Conservation (phyloP, 1,140 invertebrate genomes). For the Scaptomyza hsui region DNA sequence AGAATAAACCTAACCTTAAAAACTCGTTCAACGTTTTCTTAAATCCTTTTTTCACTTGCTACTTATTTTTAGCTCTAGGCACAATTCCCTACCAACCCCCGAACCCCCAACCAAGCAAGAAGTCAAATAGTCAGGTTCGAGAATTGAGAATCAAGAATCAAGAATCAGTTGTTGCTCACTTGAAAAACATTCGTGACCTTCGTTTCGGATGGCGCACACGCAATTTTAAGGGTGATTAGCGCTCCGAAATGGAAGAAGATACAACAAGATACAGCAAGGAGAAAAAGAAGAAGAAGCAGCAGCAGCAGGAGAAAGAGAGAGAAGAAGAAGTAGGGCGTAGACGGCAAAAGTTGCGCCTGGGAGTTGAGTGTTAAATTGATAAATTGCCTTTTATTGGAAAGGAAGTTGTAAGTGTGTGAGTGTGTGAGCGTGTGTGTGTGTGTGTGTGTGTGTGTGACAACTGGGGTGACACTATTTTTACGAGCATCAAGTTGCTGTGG, state of each 20-base stretch:
- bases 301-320: slow-evolving; percentile 12
- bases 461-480: slow-evolving; percentile 31
- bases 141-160: background rate
- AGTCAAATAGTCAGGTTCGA: slow-evolving; percentile 2
- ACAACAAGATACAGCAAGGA: background rate
- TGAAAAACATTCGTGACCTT: slow-evolving; percentile 57
- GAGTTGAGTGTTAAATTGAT: slow-evolving; percentile 79
- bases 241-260: slow-evolving; percentile 36
- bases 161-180: slow-evolving; percentile 37
- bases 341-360: slow-evolving; percentile 22
- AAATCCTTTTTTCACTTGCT: too few species aligned
- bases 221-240: slow-evolving; percentile 80
- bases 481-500: slow-evolving; percentile 24
- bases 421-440: background rate
- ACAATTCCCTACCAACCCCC: background rate
- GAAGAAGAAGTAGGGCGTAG: background rate
- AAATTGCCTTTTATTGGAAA: slow-evolving; percentile 79
- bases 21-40: too few species aligned
- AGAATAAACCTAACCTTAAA: too few species aligned
- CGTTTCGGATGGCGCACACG: slow-evolving; percentile 56
- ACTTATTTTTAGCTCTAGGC: slow-evolving; percentile 38
- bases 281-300: slow-evolving; percentile 28
- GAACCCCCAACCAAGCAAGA: background rate
- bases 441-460: background rate
- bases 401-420: slow-evolving; percentile 51